phyloP scores from a whole-genome alignment of 2,113 vertebrate genomes.

The Bostrychus sinensis region DNA sequence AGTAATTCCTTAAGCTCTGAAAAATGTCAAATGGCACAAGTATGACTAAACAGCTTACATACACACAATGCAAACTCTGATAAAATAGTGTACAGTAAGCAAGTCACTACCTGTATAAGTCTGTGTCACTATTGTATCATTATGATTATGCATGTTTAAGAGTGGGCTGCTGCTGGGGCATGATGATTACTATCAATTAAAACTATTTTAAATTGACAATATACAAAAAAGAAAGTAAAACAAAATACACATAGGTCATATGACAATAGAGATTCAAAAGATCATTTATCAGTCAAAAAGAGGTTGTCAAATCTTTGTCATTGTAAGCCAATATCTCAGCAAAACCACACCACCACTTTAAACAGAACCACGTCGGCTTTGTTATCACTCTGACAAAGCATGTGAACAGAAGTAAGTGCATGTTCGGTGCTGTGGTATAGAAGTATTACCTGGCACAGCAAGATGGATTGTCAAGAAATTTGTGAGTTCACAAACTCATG shows the following conservation, averaged over 20 bases:
- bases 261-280: no score
- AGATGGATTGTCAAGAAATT: no score
- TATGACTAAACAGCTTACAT: constrained; percentile 61
- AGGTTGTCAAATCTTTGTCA: neutral
- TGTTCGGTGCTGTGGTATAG: no score
- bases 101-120: constrained; percentile 46
- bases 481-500: no score
- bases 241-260: no score
- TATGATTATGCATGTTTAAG: neutral
- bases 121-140: neutral
- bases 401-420: no score
- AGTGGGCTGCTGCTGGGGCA: no score
- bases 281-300: neutral
- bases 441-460: no score
- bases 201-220: no score
- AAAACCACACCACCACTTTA: neutral
- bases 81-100: constrained; percentile 45
- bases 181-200: no score
- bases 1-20: constrained; percentile 62
- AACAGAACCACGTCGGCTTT: neutral
- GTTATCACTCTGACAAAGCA: no score
- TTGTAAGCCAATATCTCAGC: neutral
- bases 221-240: no score
- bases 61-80: constrained; percentile 27
- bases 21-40: constrained; percentile 51